phyloP scores from a whole-genome alignment of 1,140 invertebrate genomes.

The Hydropsyche tenuis region DNA sequence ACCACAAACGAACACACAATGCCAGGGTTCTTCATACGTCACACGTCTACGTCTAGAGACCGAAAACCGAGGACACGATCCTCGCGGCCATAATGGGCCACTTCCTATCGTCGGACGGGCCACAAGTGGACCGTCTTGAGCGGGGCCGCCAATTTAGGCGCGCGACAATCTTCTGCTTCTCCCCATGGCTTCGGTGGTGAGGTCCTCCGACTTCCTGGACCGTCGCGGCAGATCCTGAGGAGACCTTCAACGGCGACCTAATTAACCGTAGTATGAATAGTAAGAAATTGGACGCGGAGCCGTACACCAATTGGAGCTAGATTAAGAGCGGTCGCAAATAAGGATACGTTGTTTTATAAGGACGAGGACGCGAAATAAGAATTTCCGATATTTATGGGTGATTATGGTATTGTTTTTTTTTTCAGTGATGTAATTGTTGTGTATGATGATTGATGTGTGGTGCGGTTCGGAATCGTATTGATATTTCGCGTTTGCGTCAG shows the following conservation, averaged over 20 bases:
- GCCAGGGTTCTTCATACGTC: slow-evolving; percentile 21
- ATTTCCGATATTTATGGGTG: too few species aligned
- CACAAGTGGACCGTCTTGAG: slow-evolving; percentile 42
- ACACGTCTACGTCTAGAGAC: background rate
- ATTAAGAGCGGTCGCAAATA: background rate
- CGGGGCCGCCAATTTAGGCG: slow-evolving; percentile 46
- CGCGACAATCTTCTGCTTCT: slow-evolving; percentile 36
- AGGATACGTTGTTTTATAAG: slow-evolving; percentile 2
- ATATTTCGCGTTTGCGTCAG: too few species aligned
- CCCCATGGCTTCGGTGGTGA: slow-evolving; percentile 7
- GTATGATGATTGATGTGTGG: too few species aligned
- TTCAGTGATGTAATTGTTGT: too few species aligned
- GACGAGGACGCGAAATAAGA: slow-evolving; percentile 3
- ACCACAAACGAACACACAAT: background rate
- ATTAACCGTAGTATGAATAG: slow-evolving; percentile 1
- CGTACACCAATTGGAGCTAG: background rate
- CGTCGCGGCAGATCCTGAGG: too few species aligned
- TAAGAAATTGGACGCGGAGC: slow-evolving; percentile 4
- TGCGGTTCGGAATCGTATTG: too few species aligned
- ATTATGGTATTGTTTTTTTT: too few species aligned
- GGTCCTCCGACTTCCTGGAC: background rate
- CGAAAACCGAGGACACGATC: slow-evolving; percentile 1
- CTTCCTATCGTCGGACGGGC: slow-evolving; percentile 34
- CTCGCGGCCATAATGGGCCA: slow-evolving; percentile 32
- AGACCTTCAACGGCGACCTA: slow-evolving; percentile 15